phyloP scores from a whole-genome alignment of 2,888 invertebrate genomes.

The Epistrophe grossulariae region DNA sequence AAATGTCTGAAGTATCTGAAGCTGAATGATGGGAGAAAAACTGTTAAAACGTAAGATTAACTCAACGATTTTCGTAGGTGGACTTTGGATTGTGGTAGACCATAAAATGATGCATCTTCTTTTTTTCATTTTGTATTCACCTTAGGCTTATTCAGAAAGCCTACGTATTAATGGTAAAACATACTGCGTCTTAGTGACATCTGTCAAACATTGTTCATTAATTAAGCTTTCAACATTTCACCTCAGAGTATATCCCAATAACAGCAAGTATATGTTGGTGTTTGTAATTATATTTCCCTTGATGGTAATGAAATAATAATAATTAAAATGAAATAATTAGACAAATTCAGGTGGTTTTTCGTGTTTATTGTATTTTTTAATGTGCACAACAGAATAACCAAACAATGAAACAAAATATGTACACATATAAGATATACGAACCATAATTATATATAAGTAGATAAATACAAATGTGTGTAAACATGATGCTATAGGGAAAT shows the following conservation, averaged over 20 bases:
- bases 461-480: background rate
- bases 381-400: background rate
- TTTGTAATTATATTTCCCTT: background rate
- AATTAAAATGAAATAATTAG: slow-evolving; percentile 24
- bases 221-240: slow-evolving; percentile 44
- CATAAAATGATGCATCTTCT: background rate
- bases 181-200: slow-evolving; percentile 39
- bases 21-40: background rate
- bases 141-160: background rate
- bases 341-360: slow-evolving; percentile 16
- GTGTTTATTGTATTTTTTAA: background rate
- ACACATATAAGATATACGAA: too few relatives aligned
- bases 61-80: background rate
- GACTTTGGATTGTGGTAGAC: background rate
- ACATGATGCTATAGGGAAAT: background rate
- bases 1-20: slow-evolving; percentile 41
- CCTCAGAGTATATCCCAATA: background rate
- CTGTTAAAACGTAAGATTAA: slow-evolving; percentile 30
- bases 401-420: too few relatives aligned
- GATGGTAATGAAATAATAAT: slow-evolving; percentile 3
- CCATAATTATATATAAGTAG: background rate
- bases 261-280: background rate
- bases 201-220: slow-evolving; percentile 47
- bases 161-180: background rate
- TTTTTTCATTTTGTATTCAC: background rate